A percentile compares a stretch with the other conserved stretches of the same genome.
Conservation (phyloP, 2,888 invertebrate genomes). For the Crocallis elinguaria region DNA sequence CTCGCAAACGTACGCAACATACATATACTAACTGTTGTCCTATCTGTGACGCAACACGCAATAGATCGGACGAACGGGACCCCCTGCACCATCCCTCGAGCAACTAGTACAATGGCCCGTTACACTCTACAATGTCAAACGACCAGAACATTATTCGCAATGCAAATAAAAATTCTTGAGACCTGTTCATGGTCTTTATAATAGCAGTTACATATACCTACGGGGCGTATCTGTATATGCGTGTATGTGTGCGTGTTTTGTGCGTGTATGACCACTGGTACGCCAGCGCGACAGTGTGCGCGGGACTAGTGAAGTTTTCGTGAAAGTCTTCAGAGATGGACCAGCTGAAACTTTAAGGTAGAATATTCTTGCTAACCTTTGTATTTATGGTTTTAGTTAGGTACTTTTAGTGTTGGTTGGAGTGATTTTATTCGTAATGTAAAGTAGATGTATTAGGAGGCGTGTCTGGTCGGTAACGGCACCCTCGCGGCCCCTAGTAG, state of each 20-base stretch:
- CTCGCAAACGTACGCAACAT: slow-evolving; percentile 38
- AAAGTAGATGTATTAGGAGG: slow-evolving; percentile 53
- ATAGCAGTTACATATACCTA: slow-evolving; percentile 51
- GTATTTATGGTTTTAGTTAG: neutral
- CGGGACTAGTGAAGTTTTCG: slow-evolving; percentile 57
- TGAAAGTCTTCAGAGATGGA: slow-evolving; percentile 53
- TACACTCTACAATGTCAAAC: slow-evolving; percentile 31
- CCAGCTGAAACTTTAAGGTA: slow-evolving; percentile 36
- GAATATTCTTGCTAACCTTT: slow-evolving; percentile 19
- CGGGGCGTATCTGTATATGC: slow-evolving; percentile 48
- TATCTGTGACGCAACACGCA: slow-evolving; percentile 32
- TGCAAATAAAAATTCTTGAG: slow-evolving; percentile 51
- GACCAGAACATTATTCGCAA: slow-evolving; percentile 44
- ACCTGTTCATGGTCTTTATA: slow-evolving; percentile 51
- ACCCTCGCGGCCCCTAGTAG: slow-evolving; percentile 77
- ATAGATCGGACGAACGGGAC: slow-evolving; percentile 47
- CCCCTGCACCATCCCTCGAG: slow-evolving; percentile 20
- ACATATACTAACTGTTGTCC: slow-evolving; percentile 9
- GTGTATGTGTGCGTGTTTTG: slow-evolving; percentile 44
- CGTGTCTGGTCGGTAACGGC: slow-evolving; percentile 64
- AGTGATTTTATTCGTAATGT: neutral
- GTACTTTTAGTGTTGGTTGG: neutral
- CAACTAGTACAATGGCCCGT: slow-evolving; percentile 40
- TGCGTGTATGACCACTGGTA: slow-evolving; percentile 46
- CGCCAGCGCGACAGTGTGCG: slow-evolving; percentile 47